These are phyloP conservation scores for Podargus strigoides DNA, from an alignment of 2,797 vertebrate genomes.

Conservation along the genomic window DNA sequence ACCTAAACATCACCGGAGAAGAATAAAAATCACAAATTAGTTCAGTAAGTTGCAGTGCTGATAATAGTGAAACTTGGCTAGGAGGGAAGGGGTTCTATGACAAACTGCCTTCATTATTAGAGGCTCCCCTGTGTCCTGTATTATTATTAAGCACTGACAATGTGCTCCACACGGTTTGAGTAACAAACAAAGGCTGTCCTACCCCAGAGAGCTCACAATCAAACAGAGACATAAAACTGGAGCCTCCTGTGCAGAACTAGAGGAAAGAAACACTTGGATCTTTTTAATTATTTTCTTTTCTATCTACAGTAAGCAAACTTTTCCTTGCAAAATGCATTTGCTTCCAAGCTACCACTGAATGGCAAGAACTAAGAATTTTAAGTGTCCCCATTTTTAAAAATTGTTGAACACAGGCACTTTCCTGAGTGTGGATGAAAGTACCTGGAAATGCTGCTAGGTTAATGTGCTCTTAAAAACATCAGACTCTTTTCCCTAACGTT, in stretches of 20 bases:
- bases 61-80: slow-evolving; percentile 13
- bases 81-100: slow-evolving; percentile 42
- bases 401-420: not conserved
- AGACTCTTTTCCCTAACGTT: not conserved
- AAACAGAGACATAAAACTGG: slow-evolving; percentile 43
- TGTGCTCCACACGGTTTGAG: not conserved
- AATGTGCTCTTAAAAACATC: not conserved
- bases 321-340: slow-evolving; percentile 15
- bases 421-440: not conserved
- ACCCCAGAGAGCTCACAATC: slow-evolving; percentile 52
- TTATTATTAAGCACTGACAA: slow-evolving; percentile 61
- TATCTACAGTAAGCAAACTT: slow-evolving; percentile 54
- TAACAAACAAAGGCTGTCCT: slow-evolving; percentile 58
- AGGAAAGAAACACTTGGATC: slow-evolving; percentile 15
- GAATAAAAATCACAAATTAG: slow-evolving; percentile 36
- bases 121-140: slow-evolving; percentile 46
- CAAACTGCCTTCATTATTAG: slow-evolving; percentile 68
- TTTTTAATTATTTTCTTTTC: slow-evolving; percentile 60
- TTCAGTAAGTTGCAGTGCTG: slow-evolving; percentile 19
- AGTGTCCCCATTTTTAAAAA: not conserved
- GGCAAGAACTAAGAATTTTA: not conserved
- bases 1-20: not conserved
- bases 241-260: slow-evolving; percentile 44
- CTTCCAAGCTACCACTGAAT: not conserved
- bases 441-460: not conserved